Base-by-base conservation (phyloP, 2,888 invertebrate genomes). In the Cephus pygmeus region DNA sequence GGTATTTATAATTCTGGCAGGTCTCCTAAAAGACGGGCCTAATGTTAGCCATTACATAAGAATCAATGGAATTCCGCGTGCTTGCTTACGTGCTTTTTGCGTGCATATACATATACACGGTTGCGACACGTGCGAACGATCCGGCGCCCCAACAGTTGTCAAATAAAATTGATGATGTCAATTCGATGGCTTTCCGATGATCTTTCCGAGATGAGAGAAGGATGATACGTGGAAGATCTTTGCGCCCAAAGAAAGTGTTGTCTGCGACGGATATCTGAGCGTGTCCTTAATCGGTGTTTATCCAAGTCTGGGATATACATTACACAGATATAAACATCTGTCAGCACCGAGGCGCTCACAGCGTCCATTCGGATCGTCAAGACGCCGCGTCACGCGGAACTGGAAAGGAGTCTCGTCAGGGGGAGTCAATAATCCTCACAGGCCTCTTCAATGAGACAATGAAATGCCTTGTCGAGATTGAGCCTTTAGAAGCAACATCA, bases 1-100 rank as follows among this genome's bases (percentile, higher is more conserved):
- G 89, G 87, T 90, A 90, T 90, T 90, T 90, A 90, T 90, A 90
- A 90, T 88, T 86, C 84, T 90, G 90, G 90, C 90, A 90, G 88
- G 83, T 87, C 84, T 84, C 81, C 79, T 79, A 77, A 81, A 82
- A 81, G 79, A 83, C 83, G 81, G 79, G 76, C 84, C 88, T 88
- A 89, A 90, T 88, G 88, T 88, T 87, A 86, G 88, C 74, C 80
- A 83, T 90, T 90, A 82, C 89, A 85, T 86, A 89, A 86, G 12
- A 12, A 71, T 71, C 71, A 1, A 31, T 23, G 56, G 23, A 56
- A 56, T 56, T 15, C 15, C 23, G 23, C 23, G 40, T 40, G 40
- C 40, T 15, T 40, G 40, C 15, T 40, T 40, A 40, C 40, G 40
- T 15, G 40, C 40, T 40, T 15, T 40, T 56, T 56, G 23, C 40